Evolutionary conservation across 2,888 invertebrate species (phyloP).

Genomic region (Dysmachus trigonus): DNA sequence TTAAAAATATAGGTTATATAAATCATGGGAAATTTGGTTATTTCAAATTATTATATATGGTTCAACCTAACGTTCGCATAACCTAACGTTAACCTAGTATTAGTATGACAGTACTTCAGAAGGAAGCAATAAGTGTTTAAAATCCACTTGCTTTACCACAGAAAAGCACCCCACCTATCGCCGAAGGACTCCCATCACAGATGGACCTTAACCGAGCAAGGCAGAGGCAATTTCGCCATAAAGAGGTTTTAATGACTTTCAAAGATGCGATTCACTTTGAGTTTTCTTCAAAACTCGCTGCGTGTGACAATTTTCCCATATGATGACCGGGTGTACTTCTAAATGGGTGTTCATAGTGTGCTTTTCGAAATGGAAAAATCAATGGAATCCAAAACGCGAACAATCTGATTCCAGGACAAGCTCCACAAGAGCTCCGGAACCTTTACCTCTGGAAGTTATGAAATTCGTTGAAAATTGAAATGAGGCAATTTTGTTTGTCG

Average conservation of each 20-base stretch:
- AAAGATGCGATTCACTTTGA: slow-evolving; percentile 4
- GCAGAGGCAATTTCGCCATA: not conserved
- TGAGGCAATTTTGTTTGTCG: slow-evolving; percentile 12
- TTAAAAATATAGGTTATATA: too few relatives aligned
- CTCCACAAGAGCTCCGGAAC: not conserved
- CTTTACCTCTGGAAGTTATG: not conserved
- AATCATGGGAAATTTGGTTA: too few relatives aligned
- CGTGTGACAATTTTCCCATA: slow-evolving; percentile 4
- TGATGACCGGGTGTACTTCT: not conserved
- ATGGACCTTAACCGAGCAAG: not conserved
- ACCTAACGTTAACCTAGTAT: too few relatives aligned
- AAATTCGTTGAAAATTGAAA: slow-evolving; percentile 6
- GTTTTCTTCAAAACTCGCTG: not conserved
- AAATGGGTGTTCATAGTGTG: not conserved
- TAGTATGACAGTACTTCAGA: too few relatives aligned
- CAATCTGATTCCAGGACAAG: not conserved
- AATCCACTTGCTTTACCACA: not conserved
- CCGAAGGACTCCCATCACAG: not conserved
- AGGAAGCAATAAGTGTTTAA: not conserved
- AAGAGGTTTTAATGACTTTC: not conserved
- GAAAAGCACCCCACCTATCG: not conserved
- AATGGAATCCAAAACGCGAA: not conserved
- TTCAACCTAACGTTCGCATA: too few relatives aligned
- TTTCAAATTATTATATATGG: too few relatives aligned
- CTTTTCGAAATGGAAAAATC: slow-evolving; percentile 7